Evolutionary conservation across 2,888 invertebrate species (phyloP), one percentile per base, ranked within the genome.

Genomic region (Temnothorax unifasciatus): DNA sequence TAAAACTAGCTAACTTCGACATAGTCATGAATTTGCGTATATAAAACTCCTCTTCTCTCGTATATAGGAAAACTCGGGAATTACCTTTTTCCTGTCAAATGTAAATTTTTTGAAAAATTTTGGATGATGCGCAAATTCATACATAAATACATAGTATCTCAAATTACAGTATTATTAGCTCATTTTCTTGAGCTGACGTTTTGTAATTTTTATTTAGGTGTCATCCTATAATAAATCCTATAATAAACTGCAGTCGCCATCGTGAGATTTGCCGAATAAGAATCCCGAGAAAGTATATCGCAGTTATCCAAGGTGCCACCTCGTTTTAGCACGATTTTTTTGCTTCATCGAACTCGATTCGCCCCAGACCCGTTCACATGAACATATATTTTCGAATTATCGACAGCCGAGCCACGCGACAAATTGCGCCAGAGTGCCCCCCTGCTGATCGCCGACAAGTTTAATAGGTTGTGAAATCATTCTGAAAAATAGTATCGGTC

Each of bases 321-420:
- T 15, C 59, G 71, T 66, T 79, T 79, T 47, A 71, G 38, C 38
- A 34, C 63, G 68, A 75, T 79, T 79, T 82, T 86, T 87, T 86
- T n/a, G 41, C 18, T 54, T 44, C 44, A 38, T 34, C 63, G 47
- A 38, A 57, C 25, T 25, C 85, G 82, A 85, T 88, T 88, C 83
- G 71, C 61, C 61, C 63, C 76, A 59, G 73, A 84, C 69, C 73
- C 87, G 77, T 52, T 86, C 89, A 66, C 66, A 76, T 82, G 88
- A 85, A 91, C 83, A 87, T 92, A 91, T 90, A 91, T 92, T 92
- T 91, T 87, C 88, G 89, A 92, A 92, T 92, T 92, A 91, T 92
- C 92, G 92, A 91, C 92, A 91, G 89, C 81, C 82, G 79, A 81
- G 69, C 85, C 90, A 82, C 90, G 87, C 89, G 91, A 92, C 92